phyloP scores from a whole-genome alignment of 2,113 vertebrate species.

The Rhinopithecus roxellana region DNA sequence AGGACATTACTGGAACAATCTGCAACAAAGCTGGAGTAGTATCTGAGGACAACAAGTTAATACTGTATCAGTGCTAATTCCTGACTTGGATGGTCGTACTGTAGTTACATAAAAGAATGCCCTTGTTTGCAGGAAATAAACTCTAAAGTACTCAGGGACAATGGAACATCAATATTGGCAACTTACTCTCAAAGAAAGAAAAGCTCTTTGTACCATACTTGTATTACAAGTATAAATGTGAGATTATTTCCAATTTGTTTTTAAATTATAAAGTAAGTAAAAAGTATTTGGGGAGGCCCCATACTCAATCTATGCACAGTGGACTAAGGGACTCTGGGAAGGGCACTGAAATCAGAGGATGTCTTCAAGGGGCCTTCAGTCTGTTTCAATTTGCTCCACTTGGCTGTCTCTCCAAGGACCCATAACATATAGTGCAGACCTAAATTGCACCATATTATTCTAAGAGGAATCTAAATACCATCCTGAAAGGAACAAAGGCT shows the following conservation, averaged over 20 bases:
- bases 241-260: neutral
- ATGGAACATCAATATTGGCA: neutral
- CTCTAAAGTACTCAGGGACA: neutral
- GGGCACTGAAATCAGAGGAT: neutral
- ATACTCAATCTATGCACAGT: neutral
- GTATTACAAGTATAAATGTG: neutral
- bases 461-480: neutral
- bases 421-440: neutral
- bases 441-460: neutral
- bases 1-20: neutral
- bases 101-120: neutral
- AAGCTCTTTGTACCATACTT: neutral
- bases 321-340: neutral
- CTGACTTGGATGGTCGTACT: neutral
- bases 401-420: neutral
- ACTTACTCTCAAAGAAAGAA: neutral
- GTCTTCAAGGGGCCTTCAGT: neutral
- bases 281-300: neutral
- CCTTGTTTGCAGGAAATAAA: conserved; percentile 29
- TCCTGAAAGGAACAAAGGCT: neutral
- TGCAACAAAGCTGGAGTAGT: neutral
- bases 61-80: neutral
- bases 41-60: neutral
- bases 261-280: neutral
- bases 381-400: neutral